phyloP scores from a whole-genome alignment of 2,888 invertebrate species.

The Elysia crispata region DNA sequence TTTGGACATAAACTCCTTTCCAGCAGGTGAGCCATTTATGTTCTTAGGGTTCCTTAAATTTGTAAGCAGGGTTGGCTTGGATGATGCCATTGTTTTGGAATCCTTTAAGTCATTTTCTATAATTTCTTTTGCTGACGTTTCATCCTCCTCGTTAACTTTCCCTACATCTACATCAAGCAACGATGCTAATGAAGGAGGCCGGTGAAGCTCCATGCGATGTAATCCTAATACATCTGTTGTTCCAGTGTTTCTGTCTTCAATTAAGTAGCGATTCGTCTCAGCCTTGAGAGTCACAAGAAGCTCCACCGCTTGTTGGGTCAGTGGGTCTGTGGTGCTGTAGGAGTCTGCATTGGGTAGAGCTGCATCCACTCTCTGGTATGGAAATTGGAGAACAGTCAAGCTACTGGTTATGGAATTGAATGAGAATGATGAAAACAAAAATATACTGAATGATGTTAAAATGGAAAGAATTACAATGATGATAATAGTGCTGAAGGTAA shows the following conservation, averaged over 20 bases:
- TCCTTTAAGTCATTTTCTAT: no score
- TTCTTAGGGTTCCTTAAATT: no score
- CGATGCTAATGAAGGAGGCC: conserved; percentile 47
- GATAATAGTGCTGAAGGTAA: no score
- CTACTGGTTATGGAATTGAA: neutral
- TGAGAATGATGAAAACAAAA: neutral
- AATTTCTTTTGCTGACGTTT: neutral
- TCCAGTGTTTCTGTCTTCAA: conserved; percentile 35
- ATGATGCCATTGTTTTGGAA: no score
- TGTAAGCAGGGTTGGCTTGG: no score
- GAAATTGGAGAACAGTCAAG: neutral
- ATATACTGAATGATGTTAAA: no score
- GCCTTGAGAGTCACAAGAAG: conserved; percentile 32
- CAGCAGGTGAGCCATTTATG: no score
- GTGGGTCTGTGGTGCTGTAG: no score
- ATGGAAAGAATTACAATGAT: neutral
- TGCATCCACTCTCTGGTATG: conserved; percentile 33
- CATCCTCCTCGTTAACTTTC: neutral
- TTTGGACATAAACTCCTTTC: no score
- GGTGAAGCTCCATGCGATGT: conserved; percentile 48
- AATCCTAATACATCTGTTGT: conserved; percentile 46
- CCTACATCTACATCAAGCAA: conserved; percentile 31
- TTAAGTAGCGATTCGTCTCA: conserved; percentile 41
- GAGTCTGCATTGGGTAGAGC: conserved; percentile 27
- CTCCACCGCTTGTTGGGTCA: conserved; percentile 33